These are phyloP conservation scores for Cydia splendana DNA, from an alignment of 1,140 invertebrate genomes.

Conservation along the genomic window DNA sequence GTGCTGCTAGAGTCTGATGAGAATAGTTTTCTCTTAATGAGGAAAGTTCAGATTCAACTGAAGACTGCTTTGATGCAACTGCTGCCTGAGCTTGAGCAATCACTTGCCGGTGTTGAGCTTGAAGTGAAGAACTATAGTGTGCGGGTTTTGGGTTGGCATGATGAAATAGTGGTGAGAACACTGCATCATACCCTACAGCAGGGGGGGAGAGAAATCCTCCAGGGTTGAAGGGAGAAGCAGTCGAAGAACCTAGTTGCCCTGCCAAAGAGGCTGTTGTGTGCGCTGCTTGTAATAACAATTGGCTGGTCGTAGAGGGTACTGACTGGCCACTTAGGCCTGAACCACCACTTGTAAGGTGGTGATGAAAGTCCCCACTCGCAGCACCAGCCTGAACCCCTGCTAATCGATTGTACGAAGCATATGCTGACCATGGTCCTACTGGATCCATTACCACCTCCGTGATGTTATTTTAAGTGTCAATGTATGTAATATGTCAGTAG, in stretches of 20 bases:
- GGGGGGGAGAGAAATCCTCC: constrained; percentile 85
- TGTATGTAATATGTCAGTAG: constrained; percentile 72
- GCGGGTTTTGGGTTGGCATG: constrained; percentile 84
- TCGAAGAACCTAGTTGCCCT: constrained; percentile 79
- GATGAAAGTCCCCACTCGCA: constrained; percentile 83
- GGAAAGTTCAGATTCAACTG: constrained; percentile 81
- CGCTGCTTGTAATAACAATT: constrained; percentile 82
- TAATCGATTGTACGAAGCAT: constrained; percentile 87
- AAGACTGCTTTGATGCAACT: constrained; percentile 79
- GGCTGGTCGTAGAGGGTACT: constrained; percentile 82
- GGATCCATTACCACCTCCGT: constrained; percentile 86
- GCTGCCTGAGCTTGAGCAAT: constrained; percentile 80
- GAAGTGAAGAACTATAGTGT: constrained; percentile 82
- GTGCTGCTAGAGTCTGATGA: constrained; percentile 79
- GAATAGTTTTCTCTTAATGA: constrained; percentile 81
- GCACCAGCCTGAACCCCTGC: constrained; percentile 82
- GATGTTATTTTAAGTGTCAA: constrained; percentile 64
- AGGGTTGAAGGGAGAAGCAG: constrained; percentile 84
- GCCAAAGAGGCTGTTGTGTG: constrained; percentile 82
- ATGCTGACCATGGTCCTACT: constrained; percentile 88
- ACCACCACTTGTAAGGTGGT: constrained; percentile 81
- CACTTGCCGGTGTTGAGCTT: constrained; percentile 81
- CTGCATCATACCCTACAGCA: constrained; percentile 85
- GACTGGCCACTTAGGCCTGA: constrained; percentile 76
- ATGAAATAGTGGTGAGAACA: constrained; percentile 87